A percentile compares a stretch with the other conserved stretches of the same genome.
These are phyloP conservation scores for Amphiduros pacificus DNA, from an alignment of 2,888 invertebrate species.

Conservation along the genomic window DNA sequence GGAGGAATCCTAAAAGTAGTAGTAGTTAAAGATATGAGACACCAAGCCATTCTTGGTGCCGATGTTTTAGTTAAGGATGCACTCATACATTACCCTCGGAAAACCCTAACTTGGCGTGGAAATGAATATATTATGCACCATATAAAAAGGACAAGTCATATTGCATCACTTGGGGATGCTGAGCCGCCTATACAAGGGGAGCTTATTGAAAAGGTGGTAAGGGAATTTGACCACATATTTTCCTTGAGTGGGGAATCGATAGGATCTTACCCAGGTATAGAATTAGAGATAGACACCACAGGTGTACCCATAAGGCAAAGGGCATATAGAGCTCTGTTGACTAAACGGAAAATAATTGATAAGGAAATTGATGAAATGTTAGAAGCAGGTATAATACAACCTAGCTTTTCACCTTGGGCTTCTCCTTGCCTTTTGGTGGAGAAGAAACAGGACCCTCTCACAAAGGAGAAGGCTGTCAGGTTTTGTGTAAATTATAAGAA, in stretches of 20 bases:
- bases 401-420: conserved; percentile 8
- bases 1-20: too few relatives aligned
- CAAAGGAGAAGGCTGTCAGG: background rate
- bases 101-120: too few relatives aligned
- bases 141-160: too few relatives aligned
- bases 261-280: background rate
- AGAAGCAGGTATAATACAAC: conserved; percentile 3
- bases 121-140: too few relatives aligned
- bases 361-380: conserved; percentile 8
- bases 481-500: conserved; percentile 26
- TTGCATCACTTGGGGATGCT: too few relatives aligned
- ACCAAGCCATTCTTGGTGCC: too few relatives aligned
- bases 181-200: too few relatives aligned
- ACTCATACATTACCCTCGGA: too few relatives aligned
- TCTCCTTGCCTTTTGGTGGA: conserved; percentile 4
- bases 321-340: background rate
- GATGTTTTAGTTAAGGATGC: too few relatives aligned
- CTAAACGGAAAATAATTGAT: background rate
- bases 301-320: background rate
- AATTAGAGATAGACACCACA: background rate
- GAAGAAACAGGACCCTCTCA: conserved; percentile 2
- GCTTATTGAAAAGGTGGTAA: too few relatives aligned
- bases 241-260: background rate
- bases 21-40: too few relatives aligned
- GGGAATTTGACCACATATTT: too few relatives aligned